These are phyloP conservation scores for Pangasius macronema DNA, from an alignment of 2,797 vertebrate genomes.

Conservation along the genomic window DNA sequence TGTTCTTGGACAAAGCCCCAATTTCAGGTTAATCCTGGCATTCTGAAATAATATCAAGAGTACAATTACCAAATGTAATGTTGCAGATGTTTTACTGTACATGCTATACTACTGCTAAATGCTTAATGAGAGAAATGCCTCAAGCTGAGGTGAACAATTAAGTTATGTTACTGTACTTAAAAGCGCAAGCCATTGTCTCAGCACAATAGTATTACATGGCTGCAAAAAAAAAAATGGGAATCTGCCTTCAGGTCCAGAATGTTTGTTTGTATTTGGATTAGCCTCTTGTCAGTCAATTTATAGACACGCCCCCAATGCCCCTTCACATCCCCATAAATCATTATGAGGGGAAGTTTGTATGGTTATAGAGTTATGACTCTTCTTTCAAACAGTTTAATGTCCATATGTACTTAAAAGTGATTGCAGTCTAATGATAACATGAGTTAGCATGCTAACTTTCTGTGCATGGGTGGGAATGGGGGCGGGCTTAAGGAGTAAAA, in stretches of 20 bases:
- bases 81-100: background rate
- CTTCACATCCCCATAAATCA: background rate
- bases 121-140: background rate
- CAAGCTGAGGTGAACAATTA: too few species aligned
- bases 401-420: background rate
- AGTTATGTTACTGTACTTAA: background rate
- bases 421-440: background rate
- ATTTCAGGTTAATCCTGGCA: slow-evolving; percentile 25
- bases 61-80: background rate
- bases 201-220: background rate
- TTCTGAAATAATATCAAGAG: background rate
- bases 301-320: background rate
- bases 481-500: too few species aligned
- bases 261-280: too few species aligned
- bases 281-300: background rate
- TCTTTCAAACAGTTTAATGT: background rate
- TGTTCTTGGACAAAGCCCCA: slow-evolving; percentile 40
- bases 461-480: too few species aligned
- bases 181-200: background rate
- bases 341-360: background rate
- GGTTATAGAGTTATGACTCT: background rate
- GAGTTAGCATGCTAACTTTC: background rate
- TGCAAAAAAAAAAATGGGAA: background rate
- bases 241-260: background rate
- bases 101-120: background rate